phyloP scores from a whole-genome alignment of 2,888 invertebrate genomes.

The Amblyteles armatorius region DNA sequence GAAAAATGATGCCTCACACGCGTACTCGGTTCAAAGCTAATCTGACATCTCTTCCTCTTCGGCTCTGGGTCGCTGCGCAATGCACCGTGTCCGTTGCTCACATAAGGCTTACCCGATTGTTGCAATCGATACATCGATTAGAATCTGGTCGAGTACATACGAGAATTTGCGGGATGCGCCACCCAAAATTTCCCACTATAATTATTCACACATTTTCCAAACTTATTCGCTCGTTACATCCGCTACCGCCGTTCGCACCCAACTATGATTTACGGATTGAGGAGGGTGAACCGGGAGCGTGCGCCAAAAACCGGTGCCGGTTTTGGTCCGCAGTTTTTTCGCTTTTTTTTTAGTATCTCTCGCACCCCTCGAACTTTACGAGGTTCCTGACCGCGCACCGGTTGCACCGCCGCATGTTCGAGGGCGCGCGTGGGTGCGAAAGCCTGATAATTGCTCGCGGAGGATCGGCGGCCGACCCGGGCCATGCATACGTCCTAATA shows the following conservation, averaged over 20 bases:
- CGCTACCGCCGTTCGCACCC: not conserved
- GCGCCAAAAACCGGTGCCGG: not conserved
- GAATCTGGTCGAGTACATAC: not conserved
- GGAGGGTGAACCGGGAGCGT: not conserved
- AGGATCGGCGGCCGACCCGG: conserved; percentile 26
- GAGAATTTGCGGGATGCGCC: not conserved
- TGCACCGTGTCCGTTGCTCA: too few relatives aligned
- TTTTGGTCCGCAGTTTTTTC: not conserved
- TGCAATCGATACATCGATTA: not conserved
- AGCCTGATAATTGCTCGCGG: conserved; percentile 50
- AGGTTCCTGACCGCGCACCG: conserved; percentile 38
- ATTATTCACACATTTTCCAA: not conserved
- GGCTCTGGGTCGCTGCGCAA: not conserved
- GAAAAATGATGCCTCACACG: not conserved
- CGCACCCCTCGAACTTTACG: conserved; percentile 49
- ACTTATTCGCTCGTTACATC: conserved; percentile 1
- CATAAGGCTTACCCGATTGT: not conserved
- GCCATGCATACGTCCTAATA: conserved; percentile 53
- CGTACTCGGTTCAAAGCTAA: not conserved
- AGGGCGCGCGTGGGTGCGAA: conserved; percentile 13
- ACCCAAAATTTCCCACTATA: not conserved
- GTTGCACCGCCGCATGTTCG: conserved; percentile 20
- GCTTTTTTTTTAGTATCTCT: not conserved
- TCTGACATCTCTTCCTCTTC: not conserved
- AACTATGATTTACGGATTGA: not conserved